Base-by-base conservation (phyloP, 2,113 vertebrate species). In the Bombycilla garrulus region DNA sequence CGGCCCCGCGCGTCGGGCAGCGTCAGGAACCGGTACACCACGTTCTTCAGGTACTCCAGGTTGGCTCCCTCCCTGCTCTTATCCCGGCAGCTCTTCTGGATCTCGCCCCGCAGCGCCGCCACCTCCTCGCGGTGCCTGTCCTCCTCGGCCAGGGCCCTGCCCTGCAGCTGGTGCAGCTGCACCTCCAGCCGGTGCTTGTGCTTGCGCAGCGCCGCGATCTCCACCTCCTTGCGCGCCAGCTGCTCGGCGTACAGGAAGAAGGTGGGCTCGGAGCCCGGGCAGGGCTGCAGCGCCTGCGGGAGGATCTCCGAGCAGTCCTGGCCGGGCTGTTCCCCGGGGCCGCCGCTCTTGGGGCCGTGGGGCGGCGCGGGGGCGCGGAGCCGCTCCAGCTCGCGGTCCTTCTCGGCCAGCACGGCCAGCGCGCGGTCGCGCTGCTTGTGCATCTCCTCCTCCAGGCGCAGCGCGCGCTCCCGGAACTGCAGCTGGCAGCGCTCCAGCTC, bases 41-140 rank as follows among this genome's bases (percentile, higher is more conserved):
- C 97, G 88, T 99, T 99, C 93, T 99, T 99, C 80, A 99, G 98
- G 96, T 99, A 99, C 79, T 99, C 99, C 96, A 99, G 94, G 97
- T 99, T 99, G 97, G 99, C 98, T 2, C 99, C 99, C 23, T 99
- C 99, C 8, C 99, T 94, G 94, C 98, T 98, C 95, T 91, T 98
- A 54, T 99, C 99, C 6, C 99, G 81, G 35, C 83, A 69, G 28
- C 76, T 97, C 92, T 99, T 99, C 86, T 99, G 98, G 0, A 99
- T 95, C 38, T 97, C 95, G 2, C 29, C 96, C 9, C 94, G 97
- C 6, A 99, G 98, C 3, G 67, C 86, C 0, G 83, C 53, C 1
- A 88, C 91, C 92, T 99, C 98, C 86, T 99, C 98, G 0, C 95
- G 97, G 62, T 98, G 98, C 26, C 54, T 96, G 85, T 99, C 99